Base-by-base conservation (phyloP, 2,888 invertebrate genomes). In the Toxonevra muliebris region DNA sequence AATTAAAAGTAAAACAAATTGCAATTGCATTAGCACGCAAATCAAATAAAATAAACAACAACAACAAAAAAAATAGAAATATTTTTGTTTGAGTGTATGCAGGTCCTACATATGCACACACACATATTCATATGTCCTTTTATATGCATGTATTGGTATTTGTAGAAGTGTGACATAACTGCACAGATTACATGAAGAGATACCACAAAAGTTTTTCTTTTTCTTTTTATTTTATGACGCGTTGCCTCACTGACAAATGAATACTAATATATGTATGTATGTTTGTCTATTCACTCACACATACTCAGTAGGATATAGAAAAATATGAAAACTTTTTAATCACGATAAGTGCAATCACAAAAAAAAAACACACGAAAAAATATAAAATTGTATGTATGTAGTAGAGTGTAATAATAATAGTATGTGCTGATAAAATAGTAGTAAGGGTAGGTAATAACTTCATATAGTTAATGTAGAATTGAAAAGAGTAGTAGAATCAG, bases 321-420 rank as follows among this genome's bases (percentile, higher is more conserved):
- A 42, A 59, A 52, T 65, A 65, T 53, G 59, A 65, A 65, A 65
- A 65, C 53, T 53, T 30, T 30, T 65, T 65, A 65, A 65, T 65
- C 65, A 65, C 19, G 59, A 59, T 65, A 65, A 65, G 65, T 65
- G 65, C 65, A 65, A 52, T 59, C 15, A 42, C 52, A 8, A 53
- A 65, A 65, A 58, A 13, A 4, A 65, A 50, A 5, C 19, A 30
- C 30, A 45, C 55, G 10, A 55, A 57, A 11, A 57, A 64, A 57
- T 30, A 57, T 40, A 19, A 40, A 57, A 64, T 43, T 17, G 19
- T 40, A 40, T 50, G 50, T 41, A 19, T 41, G 3, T 2, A 15
- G 40, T 30, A 40, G 11, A 19, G 12, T 50, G 8, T 30, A 43
- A 30, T 11, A 50, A 9, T 17, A 41, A 15, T 17, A 17, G 30